phyloP scores from a whole-genome alignment of 2,113 vertebrate genomes.

The Cephalophus harveyi region DNA sequence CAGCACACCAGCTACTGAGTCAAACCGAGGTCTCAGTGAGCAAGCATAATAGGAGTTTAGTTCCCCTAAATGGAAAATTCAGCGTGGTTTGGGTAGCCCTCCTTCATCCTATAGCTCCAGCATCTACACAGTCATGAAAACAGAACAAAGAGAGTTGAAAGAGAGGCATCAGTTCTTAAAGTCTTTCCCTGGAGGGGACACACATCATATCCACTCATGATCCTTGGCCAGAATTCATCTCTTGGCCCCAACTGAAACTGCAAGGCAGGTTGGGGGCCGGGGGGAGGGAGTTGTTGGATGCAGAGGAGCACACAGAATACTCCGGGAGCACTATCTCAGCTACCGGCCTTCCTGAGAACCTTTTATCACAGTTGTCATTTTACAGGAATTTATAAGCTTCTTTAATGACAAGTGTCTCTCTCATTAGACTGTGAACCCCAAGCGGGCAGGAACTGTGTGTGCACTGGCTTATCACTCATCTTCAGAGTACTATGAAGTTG shows the following conservation, averaged over 20 bases:
- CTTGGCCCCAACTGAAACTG: background rate
- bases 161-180: background rate
- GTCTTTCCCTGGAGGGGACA: background rate
- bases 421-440: background rate
- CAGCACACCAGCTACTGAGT: background rate
- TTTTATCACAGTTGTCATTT: background rate
- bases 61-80: background rate
- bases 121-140: background rate
- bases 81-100: background rate
- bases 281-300: background rate
- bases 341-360: background rate
- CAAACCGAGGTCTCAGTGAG: background rate
- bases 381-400: background rate
- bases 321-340: background rate
- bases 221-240: background rate
- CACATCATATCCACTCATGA: background rate
- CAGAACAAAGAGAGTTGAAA: background rate
- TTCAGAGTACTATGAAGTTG: background rate
- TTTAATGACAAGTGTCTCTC: background rate
- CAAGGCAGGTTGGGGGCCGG: background rate
- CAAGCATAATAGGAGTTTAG: background rate
- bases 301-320: background rate
- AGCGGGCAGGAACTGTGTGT: background rate
- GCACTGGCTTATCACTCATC: background rate
- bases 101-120: background rate